Percentiles rank a stretch among this genome's conserved stretches.
Evolutionary conservation across 2,113 vertebrate species (phyloP).

Genomic region (Suncus etruscus): DNA sequence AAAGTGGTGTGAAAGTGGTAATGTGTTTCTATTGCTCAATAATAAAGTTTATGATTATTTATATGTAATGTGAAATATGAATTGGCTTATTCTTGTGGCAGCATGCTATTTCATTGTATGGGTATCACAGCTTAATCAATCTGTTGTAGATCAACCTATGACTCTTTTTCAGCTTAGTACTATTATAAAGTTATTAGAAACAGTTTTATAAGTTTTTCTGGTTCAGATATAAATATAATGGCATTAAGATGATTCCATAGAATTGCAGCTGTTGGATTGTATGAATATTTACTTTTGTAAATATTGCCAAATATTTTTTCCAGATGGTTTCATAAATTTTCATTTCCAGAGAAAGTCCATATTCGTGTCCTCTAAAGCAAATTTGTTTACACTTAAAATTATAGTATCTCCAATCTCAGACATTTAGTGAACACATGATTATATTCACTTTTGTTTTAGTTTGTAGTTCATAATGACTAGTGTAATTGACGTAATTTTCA

Average conservation of each 20-base stretch:
- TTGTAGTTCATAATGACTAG: not conserved
- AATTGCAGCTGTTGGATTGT: not conserved
- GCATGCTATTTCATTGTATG: not conserved
- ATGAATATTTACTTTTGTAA: not conserved
- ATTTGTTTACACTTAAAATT: not conserved
- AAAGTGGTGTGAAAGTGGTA: not conserved
- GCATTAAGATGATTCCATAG: not conserved
- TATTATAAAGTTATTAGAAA: not conserved
- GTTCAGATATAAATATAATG: not conserved
- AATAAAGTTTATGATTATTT: not conserved
- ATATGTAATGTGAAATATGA: not conserved
- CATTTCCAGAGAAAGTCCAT: not conserved
- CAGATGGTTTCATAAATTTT: not conserved
- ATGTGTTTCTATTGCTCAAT: not conserved
- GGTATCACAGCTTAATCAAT: not conserved
- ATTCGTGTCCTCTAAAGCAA: not conserved
- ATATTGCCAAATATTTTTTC: not conserved
- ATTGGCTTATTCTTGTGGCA: too few relatives aligned
- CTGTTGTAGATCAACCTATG: not conserved
- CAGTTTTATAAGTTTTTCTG: not conserved
- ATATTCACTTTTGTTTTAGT: slow-evolving; percentile 16
- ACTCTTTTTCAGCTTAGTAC: not conserved
- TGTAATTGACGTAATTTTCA: not conserved
- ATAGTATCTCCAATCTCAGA: not conserved
- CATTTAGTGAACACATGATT: not conserved